Conservation (phyloP, 2,797 vertebrate genomes). For the Sternarchorhynchus goeldii region DNA sequence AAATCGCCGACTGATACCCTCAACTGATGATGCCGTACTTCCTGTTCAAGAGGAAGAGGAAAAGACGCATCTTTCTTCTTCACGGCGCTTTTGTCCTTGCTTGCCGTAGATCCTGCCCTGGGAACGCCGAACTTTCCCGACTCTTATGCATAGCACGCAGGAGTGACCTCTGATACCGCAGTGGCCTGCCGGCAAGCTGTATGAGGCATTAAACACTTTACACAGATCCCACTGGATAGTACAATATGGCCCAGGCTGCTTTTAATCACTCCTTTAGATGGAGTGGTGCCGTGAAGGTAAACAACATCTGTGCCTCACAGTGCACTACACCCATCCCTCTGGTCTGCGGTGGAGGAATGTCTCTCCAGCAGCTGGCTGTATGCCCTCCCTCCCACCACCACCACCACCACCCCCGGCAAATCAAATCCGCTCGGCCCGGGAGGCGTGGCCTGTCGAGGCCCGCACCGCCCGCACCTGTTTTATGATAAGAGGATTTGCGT, state of each 20-base stretch:
- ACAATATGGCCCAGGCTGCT: slow-evolving; percentile 39
- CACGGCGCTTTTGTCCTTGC: not conserved
- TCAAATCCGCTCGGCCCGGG: slow-evolving; percentile 33
- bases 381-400: slow-evolving; percentile 24
- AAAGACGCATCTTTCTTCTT: not conserved
- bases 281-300: slow-evolving; percentile 56
- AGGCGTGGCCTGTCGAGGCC: not conserved
- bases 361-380: slow-evolving; percentile 56
- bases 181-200: not conserved
- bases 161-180: not conserved
- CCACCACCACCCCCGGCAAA: slow-evolving; percentile 26
- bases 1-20: not conserved
- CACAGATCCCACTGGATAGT: slow-evolving; percentile 44
- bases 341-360: slow-evolving; percentile 60
- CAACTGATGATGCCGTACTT: slow-evolving; percentile 26
- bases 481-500: not conserved
- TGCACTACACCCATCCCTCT: slow-evolving; percentile 46
- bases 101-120: not conserved
- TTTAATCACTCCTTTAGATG: slow-evolving; percentile 56
- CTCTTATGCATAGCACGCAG: not conserved
- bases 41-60: slow-evolving; percentile 6
- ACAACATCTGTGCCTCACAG: slow-evolving; percentile 64
- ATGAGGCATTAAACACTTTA: slow-evolving; percentile 33
- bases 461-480: not conserved
- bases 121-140: not conserved